Conservation (phyloP, 1,140 invertebrate species). For the Lamellibrachia luymesi region DNA sequence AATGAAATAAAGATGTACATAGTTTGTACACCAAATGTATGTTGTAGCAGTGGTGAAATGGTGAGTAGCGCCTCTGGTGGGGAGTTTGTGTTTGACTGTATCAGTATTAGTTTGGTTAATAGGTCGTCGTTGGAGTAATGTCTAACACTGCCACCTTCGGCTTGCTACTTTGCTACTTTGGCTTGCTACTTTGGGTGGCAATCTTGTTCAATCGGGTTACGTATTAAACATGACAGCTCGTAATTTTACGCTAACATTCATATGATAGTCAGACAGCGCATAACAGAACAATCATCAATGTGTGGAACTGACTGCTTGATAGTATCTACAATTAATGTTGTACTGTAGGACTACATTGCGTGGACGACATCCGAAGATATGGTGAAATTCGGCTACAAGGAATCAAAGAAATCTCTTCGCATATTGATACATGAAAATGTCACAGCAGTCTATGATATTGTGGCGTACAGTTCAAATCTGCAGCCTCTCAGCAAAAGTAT, state of each 20-base stretch:
- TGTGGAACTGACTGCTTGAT: not conserved
- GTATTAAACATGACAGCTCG: no score
- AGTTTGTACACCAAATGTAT: no score
- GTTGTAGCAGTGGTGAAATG: no score
- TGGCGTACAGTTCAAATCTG: not conserved
- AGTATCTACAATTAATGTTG: not conserved
- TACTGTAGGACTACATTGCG: not conserved
- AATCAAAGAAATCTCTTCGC: not conserved
- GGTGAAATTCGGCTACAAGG: not conserved
- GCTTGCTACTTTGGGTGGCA: no score
- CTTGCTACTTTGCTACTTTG: no score
- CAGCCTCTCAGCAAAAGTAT: not conserved
- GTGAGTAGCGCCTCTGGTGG: no score
- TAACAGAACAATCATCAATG: no score
- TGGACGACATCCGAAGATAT: not conserved
- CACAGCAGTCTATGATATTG: not conserved
- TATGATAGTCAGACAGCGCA: no score
- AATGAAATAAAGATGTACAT: no score
- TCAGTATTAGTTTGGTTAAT: not conserved
- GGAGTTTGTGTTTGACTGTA: no score
- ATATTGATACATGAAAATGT: not conserved
- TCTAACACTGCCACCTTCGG: not conserved
- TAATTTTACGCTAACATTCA: no score
- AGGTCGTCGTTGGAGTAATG: not conserved
- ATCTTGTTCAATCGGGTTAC: no score